Percentiles rank a stretch among this genome's conserved stretches.
These are phyloP conservation scores for Sitta carolinensis DNA, from an alignment of 2,797 vertebrate genomes.

Conservation along the genomic window DNA sequence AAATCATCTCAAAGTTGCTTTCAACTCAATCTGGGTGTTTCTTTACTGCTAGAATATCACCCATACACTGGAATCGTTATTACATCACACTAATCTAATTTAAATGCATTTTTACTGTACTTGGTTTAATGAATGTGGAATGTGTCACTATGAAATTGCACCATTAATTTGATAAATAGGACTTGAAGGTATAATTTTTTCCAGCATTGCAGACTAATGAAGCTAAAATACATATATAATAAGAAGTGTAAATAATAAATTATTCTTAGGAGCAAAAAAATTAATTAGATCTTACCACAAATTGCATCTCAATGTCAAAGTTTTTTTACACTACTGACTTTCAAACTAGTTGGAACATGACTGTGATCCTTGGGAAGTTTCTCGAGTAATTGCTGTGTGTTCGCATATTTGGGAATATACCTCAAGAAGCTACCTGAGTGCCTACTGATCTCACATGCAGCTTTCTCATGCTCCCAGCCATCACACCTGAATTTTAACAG, in stretches of 20 bases:
- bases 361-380: slow-evolving; percentile 70
- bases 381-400: slow-evolving; percentile 48
- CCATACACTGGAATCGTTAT: slow-evolving; percentile 76
- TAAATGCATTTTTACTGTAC: slow-evolving; percentile 86
- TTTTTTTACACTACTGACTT: slow-evolving; percentile 77
- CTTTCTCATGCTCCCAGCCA: slow-evolving; percentile 1
- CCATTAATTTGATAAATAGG: slow-evolving; percentile 89
- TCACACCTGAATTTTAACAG: slow-evolving; percentile 42
- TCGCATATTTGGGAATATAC: slow-evolving; percentile 41
- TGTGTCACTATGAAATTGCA: slow-evolving; percentile 87
- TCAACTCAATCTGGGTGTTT: slow-evolving; percentile 69
- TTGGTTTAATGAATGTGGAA: slow-evolving; percentile 87
- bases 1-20: slow-evolving; percentile 72
- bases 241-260: slow-evolving; percentile 88
- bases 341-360: slow-evolving; percentile 76
- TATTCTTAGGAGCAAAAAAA: slow-evolving; percentile 87
- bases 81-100: slow-evolving; percentile 87
- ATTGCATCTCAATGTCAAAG: slow-evolving; percentile 82
- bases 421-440: slow-evolving; percentile 51
- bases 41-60: slow-evolving; percentile 74
- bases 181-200: slow-evolving; percentile 88
- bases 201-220: slow-evolving; percentile 86
- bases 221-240: slow-evolving; percentile 89
- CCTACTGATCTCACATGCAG: slow-evolving; percentile 18
- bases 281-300: slow-evolving; percentile 85